Evolutionary conservation across 1,140 invertebrate genomes (phyloP).

Genomic region (Drosophila neocordata): DNA sequence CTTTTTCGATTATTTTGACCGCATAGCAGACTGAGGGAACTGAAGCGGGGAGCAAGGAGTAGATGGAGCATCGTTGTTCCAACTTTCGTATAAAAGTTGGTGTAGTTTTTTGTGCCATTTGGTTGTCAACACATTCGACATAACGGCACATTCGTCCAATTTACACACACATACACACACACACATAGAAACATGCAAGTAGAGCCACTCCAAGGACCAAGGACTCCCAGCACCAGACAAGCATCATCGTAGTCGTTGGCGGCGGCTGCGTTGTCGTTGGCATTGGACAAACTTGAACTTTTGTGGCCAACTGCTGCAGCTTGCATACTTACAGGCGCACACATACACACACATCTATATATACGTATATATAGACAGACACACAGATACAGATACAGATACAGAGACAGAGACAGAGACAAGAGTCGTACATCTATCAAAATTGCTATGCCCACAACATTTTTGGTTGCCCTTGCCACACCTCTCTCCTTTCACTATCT

Average conservation of each 20-base stretch:
- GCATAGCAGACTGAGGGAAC: conserved; percentile 6
- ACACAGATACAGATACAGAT: not conserved
- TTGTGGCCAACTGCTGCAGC: conserved; percentile 52
- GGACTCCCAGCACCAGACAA: conserved; percentile 55
- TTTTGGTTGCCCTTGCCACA: conserved; percentile 55
- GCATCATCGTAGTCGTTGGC: conserved; percentile 24
- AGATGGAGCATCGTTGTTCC: not conserved
- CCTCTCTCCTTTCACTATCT: not conserved
- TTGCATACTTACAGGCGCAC: conserved; percentile 48
- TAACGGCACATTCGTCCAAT: conserved; percentile 77
- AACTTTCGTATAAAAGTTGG: conserved; percentile 61
- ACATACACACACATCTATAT: conserved; percentile 4
- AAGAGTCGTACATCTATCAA: conserved; percentile 47
- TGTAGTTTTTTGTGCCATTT: conserved; percentile 59
- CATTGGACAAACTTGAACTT: conserved; percentile 74
- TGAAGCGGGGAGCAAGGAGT: not conserved
- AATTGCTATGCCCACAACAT: conserved; percentile 74
- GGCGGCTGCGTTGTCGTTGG: not conserved
- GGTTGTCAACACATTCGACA: conserved; percentile 78
- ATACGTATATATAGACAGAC: conserved; percentile 1
- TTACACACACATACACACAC: conserved; percentile 58
- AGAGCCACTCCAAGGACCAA: conserved; percentile 57
- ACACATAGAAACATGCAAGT: conserved; percentile 25
- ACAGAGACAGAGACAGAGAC: conserved; percentile 9
- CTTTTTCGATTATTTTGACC: conserved; percentile 42